Conservation (phyloP, 2,888 invertebrate species). For the Philopedon plagiatum region DNA sequence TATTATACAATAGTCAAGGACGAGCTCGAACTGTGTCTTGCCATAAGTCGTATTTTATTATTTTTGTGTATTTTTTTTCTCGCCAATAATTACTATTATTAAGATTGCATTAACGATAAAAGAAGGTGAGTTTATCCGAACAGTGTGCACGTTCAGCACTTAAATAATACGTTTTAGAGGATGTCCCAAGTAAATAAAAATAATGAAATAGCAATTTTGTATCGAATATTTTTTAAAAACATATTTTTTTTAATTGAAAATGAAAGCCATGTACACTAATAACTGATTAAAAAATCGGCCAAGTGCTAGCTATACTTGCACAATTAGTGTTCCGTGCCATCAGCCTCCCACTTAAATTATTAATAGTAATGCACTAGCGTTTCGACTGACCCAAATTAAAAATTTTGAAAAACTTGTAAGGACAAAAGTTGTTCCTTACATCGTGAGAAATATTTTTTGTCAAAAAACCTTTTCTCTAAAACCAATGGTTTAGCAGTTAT, state of each 20-base stretch:
- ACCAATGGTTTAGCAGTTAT: too few relatives aligned
- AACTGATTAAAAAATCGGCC: too few relatives aligned
- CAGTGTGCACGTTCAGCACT: conserved; percentile 15
- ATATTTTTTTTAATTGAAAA: background rate
- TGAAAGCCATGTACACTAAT: background rate
- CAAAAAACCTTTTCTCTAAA: too few relatives aligned
- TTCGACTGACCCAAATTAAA: too few relatives aligned
- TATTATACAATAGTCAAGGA: conserved; percentile 50
- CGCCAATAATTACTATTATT: conserved; percentile 43
- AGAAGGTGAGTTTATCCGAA: conserved; percentile 15
- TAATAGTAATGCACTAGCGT: too few relatives aligned
- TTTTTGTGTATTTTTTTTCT: conserved; percentile 39
- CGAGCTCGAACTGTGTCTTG: conserved; percentile 33
- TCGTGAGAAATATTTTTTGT: too few relatives aligned
- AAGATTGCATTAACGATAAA: conserved; percentile 30
- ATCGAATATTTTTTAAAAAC: background rate
- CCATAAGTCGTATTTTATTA: conserved; percentile 42
- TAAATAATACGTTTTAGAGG: conserved; percentile 25
- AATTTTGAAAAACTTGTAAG: too few relatives aligned
- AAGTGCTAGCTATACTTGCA: too few relatives aligned
- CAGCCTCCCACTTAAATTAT: too few relatives aligned
- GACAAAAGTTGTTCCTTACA: too few relatives aligned
- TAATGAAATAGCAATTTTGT: conserved; percentile 16
- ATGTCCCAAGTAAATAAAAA: conserved; percentile 19
- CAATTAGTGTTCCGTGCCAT: too few relatives aligned